Base-by-base conservation (phyloP, 2,888 invertebrate species). In the Biston betularia region DNA sequence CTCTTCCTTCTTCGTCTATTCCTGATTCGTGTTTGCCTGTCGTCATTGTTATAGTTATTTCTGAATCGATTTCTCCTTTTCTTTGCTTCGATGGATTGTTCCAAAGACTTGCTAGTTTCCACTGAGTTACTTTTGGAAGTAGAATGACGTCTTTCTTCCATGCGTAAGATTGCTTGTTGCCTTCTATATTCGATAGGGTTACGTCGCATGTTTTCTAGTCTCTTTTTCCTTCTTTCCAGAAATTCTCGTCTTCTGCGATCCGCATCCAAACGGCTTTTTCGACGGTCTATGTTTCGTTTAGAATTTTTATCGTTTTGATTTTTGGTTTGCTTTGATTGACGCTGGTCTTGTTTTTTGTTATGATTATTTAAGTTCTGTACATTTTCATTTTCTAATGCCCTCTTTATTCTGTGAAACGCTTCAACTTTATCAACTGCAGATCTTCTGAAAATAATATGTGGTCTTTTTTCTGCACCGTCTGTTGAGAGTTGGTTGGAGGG, bases 391-490 rank as follows among this genome's bases (percentile, higher is more conserved):
- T 84, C 76, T 57, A 84, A 75, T 72, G 84, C 85, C 81, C 92
- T 84, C 68, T 92, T 90, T 55, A 77, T 76, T 84, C 91, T 88
- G 72, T 91, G 87, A 77, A 84, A 87, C 49, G 92, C 89, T 74
- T 87, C 77, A 46, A 89, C 83, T 84, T 92, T 91, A 70, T 91
- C 89, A n/a, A 96, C 94, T 12, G 96, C 95, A 52, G 96, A 95
- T 82, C 96, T 92, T 85, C 95, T 96, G 79, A 95, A 96, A 65
- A 96, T 93, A 53, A 96, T 94, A 82, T 96, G 96, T 65, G 95
- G 95, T 85, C 96, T 95, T 60, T 86, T 87, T 70, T 85, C 80
- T 50, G 79, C 86, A 66, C 72, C 83, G 75, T 86, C 88, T 69
- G 79, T 79, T 59, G 86, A 75, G 71, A 93, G 87, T 85, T 95